Base-by-base conservation (phyloP, 2,888 invertebrate species). In the Rhabditoides inermis region DNA sequence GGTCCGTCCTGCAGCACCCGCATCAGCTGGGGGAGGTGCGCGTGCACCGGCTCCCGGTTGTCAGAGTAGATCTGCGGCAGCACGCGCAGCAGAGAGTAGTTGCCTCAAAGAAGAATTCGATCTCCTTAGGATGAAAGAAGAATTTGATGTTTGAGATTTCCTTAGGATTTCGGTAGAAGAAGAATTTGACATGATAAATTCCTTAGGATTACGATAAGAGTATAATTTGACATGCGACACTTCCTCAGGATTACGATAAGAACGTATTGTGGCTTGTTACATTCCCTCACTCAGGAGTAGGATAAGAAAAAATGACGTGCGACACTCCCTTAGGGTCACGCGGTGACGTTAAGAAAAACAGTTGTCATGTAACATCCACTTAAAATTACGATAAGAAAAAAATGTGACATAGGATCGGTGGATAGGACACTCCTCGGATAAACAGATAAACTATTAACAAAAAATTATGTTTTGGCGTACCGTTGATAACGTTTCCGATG, bases 21-120 rank as follows among this genome's bases (percentile, higher is more conserved):
- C 44, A 89, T 86, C 35, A 92, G 80, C 2, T 87, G 85, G 77
- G 87, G 84, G 2, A 88, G 85, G 78, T 89, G 88, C 5, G 86
- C 87, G 67, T 88, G 85, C 23, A 91, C 83, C 0, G 88, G 86
- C 69, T 88, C 87, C 2, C 86, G 86, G 44, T 89, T 88, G 22
- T 90, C 87, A 70, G 86, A 85, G 77, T 90, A 91, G 36, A 91
- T 85, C 79, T 88, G 89, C 0, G 89, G 88, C 58, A 92, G 82
- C 36, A 91, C 89, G 46, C 89, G 83, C 60, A 88, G 86, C 23
- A 92, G 80, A 0, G 87, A 85, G 78, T 88, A 88, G 80, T 91
- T 91, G 49, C 89, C 89, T 87, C 77, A 35, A 81, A 78, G 53
- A 53, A 18, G 15, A 6, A 15, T 25, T 20, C 5, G 26, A 44